Conservation (phyloP, 2,797 vertebrate species). For the Mormyrops boulengeri region DNA sequence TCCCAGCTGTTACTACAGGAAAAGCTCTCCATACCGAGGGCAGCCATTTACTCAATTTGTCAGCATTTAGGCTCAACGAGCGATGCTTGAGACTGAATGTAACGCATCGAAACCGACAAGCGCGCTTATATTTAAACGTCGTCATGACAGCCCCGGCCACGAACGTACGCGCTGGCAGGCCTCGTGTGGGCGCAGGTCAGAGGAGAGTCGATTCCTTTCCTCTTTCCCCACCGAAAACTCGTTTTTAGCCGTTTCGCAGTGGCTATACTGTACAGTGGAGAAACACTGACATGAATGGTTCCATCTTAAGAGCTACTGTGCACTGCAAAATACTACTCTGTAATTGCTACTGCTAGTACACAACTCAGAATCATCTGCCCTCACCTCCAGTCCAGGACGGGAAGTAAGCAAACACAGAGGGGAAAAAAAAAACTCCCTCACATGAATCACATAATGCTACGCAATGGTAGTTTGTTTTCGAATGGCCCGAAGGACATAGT, state of each 20-base stretch:
- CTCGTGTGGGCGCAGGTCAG: background rate
- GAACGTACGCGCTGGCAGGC: background rate
- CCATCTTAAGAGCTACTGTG: background rate
- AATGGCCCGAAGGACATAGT: conserved; percentile 11
- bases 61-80: conserved; percentile 26
- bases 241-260: background rate
- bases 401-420: background rate
- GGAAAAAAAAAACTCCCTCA: background rate
- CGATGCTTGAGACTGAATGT: conserved; percentile 8
- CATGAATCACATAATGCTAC: background rate
- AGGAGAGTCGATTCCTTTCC: background rate
- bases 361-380: background rate
- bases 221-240: background rate
- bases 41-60: conserved; percentile 39
- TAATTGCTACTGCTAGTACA: background rate
- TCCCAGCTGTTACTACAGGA: conserved; percentile 49
- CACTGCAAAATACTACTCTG: background rate
- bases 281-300: background rate
- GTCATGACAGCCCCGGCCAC: background rate
- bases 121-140: conserved; percentile 13
- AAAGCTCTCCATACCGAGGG: conserved; percentile 30
- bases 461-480: background rate
- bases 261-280: background rate
- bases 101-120: background rate
- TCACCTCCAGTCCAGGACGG: background rate